phyloP scores from a whole-genome alignment of 2,797 vertebrate genomes.

The Tarsius wallacei region DNA sequence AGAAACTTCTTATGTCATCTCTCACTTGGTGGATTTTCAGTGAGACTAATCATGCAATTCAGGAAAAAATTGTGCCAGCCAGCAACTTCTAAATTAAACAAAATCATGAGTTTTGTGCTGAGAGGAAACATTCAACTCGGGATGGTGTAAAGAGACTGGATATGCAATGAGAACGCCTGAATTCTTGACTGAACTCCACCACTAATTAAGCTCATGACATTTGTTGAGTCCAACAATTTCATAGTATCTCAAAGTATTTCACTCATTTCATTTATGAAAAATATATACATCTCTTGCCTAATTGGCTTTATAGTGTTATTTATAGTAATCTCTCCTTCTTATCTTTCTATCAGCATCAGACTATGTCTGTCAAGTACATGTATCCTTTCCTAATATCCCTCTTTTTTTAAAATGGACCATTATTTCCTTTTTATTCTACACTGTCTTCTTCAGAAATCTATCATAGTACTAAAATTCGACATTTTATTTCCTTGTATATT shows the following conservation, averaged over 20 bases:
- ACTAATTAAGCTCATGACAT: neutral
- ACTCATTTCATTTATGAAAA: neutral
- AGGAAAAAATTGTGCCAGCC: constrained; percentile 6
- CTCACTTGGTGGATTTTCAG: constrained; percentile 68
- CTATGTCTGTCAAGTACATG: neutral
- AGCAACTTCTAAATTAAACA: constrained; percentile 77
- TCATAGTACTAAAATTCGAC: neutral
- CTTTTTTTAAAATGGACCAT: neutral
- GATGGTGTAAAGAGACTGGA: neutral
- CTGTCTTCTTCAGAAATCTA: neutral
- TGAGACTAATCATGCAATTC: constrained; percentile 62
- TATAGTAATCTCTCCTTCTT: neutral
- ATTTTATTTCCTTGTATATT: neutral
- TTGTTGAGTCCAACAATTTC: neutral
- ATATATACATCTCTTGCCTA: neutral
- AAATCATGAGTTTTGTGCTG: constrained; percentile 40
- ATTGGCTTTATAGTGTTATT: neutral
- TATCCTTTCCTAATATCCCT: neutral
- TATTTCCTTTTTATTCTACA: neutral
- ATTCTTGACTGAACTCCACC: neutral
- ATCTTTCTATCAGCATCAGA: neutral
- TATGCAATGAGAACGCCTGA: neutral
- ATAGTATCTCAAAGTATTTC: neutral
- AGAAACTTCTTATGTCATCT: constrained; percentile 49
- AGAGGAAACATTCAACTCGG: constrained; percentile 58